phyloP scores from a whole-genome alignment of 2,797 vertebrate genomes.

The Chiloscyllium punctatum region DNA sequence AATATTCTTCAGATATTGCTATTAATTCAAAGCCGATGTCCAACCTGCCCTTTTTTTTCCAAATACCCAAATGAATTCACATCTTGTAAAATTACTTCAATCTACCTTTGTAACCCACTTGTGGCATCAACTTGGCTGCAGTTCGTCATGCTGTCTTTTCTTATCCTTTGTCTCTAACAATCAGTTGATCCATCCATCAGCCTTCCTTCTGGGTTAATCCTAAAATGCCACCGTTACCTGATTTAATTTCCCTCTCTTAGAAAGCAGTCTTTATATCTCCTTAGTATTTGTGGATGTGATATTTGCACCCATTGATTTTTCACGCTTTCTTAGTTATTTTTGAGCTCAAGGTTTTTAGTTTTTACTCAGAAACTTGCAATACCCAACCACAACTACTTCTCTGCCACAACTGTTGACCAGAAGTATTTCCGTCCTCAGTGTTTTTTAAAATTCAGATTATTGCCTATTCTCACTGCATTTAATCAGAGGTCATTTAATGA shows the following conservation, averaged over 20 bases:
- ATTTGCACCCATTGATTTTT: not conserved
- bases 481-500: not conserved
- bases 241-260: not conserved
- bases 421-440: not conserved
- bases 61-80: not conserved
- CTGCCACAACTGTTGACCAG: not conserved
- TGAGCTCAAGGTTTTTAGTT: not conserved
- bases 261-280: not conserved
- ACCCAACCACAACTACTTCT: not conserved
- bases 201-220: not conserved
- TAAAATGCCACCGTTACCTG: not conserved
- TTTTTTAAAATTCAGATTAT: not conserved
- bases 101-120: not conserved
- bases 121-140: not conserved
- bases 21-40: not conserved
- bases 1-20: not conserved
- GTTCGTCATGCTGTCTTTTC: not conserved
- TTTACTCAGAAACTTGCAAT: not conserved
- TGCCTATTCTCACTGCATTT: not conserved
- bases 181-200: not conserved
- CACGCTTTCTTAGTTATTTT: not conserved
- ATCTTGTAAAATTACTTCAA: not conserved
- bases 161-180: not conserved
- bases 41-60: not conserved
- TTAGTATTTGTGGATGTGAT: not conserved